Evolutionary conservation across 2,113 vertebrate species (phyloP).

Genomic region (Podiceps cristatus): DNA sequence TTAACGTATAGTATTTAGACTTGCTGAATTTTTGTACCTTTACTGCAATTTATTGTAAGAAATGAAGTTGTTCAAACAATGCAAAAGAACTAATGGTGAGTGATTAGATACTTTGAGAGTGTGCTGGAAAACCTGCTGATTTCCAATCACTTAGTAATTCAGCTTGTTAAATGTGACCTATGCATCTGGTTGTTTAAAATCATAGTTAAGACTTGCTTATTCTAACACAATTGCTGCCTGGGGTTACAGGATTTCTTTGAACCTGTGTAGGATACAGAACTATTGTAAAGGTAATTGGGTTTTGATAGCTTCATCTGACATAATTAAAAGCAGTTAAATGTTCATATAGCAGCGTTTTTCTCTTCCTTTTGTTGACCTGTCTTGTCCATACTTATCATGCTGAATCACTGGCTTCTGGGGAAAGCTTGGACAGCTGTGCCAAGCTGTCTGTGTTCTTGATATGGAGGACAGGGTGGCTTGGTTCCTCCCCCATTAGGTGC

Average conservation of each 20-base stretch:
- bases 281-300: not conserved
- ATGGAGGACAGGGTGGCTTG: not conserved
- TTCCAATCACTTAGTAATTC: not conserved
- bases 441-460: not conserved
- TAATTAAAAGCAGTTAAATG: not conserved
- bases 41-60: not conserved
- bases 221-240: not conserved
- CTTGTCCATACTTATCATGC: not conserved
- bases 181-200: not conserved
- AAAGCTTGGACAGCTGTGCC: not conserved
- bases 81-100: not conserved
- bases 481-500: not conserved
- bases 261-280: not conserved
- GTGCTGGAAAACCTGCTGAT: not conserved
- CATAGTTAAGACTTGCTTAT: not conserved
- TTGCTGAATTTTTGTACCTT: not conserved
- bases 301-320: not conserved
- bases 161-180: not conserved
- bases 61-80: not conserved
- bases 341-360: not conserved
- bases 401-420: conserved; percentile 43
- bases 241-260: not conserved
- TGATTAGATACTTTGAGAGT: not conserved
- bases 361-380: not conserved
- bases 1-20: rapidly evolving